Evolutionary conservation across 2,888 invertebrate species (phyloP).

Genomic region (Ochropleura plecta): DNA sequence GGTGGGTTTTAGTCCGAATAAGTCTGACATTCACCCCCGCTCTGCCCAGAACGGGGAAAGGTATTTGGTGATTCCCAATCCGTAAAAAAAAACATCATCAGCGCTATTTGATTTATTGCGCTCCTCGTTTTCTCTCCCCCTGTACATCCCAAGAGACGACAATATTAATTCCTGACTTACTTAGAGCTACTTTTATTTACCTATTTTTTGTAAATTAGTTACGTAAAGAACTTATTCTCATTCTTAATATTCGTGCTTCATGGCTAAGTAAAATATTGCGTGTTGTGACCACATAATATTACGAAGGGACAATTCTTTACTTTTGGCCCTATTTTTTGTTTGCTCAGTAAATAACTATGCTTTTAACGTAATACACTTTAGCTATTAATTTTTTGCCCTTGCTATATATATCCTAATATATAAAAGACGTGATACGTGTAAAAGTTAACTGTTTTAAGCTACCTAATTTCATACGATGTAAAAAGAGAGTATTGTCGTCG

Average conservation of each 20-base stretch:
- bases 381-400: background rate
- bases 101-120: background rate
- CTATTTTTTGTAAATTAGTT: background rate
- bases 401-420: background rate
- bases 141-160: no score
- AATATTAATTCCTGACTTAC: background rate
- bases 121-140: background rate
- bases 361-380: constrained; percentile 25
- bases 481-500: no score
- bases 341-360: constrained; percentile 18
- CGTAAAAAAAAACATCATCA: background rate
- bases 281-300: constrained; percentile 37
- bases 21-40: no score
- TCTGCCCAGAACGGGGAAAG: no score
- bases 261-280: constrained; percentile 52
- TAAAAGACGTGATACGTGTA: background rate
- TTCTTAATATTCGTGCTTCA: constrained; percentile 28
- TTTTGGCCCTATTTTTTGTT: constrained; percentile 36
- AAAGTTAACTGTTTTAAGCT: no score
- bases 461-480: background rate
- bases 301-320: constrained; percentile 19
- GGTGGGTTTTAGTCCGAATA: no score
- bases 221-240: constrained; percentile 21
- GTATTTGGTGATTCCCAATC: no score
- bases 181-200: background rate